phyloP scores from a whole-genome alignment of 2,888 invertebrate genomes.

The Dolichomitus sp. region DNA sequence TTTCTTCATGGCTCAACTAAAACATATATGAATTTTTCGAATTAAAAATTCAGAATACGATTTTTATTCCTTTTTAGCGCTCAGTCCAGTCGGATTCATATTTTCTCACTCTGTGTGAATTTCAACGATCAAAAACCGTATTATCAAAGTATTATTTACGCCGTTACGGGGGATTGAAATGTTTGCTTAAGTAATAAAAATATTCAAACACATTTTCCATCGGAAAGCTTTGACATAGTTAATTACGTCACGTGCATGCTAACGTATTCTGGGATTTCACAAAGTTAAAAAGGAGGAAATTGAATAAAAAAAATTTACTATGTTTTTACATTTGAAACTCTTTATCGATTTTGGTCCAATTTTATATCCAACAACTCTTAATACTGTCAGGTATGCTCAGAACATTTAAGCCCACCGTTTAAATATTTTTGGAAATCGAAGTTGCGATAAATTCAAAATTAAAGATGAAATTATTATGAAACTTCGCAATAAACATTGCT shows the following conservation, averaged over 20 bases:
- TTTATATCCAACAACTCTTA: too few relatives aligned
- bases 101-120: neutral
- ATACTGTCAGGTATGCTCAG: too few relatives aligned
- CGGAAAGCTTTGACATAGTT: neutral
- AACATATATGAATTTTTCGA: neutral
- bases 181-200: neutral
- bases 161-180: neutral
- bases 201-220: neutral
- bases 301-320: too few relatives aligned
- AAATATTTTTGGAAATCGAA: too few relatives aligned
- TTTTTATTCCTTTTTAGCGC: neutral
- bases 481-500: too few relatives aligned
- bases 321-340: too few relatives aligned
- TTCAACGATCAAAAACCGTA: neutral
- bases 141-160: conserved; percentile 1
- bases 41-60: neutral
- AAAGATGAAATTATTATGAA: too few relatives aligned
- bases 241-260: neutral
- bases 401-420: too few relatives aligned
- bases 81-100: neutral
- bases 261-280: neutral
- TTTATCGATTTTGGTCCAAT: too few relatives aligned
- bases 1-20: neutral
- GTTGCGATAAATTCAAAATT: too few relatives aligned
- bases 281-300: too few relatives aligned